A percentile compares a stretch with the other conserved stretches of the same genome.
Conservation (phyloP, 2,113 vertebrate genomes). For the Xiphorhynchus elegans region DNA sequence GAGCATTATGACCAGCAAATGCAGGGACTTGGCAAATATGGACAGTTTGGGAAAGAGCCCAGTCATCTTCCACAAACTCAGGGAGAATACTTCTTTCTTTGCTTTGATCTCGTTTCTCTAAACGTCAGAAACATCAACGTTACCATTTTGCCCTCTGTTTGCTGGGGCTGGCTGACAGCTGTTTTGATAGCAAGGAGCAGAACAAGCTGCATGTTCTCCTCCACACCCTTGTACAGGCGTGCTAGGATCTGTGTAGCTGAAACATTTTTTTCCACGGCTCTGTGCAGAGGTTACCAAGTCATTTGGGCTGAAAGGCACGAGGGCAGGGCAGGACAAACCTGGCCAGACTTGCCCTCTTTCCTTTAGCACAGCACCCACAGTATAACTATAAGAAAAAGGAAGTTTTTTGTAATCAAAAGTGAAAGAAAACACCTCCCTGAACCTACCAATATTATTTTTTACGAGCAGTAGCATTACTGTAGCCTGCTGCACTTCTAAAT, state of each 20-base stretch:
- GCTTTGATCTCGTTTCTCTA: rapidly evolving
- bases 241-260: neutral
- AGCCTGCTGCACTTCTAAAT: neutral
- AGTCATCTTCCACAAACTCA: neutral
- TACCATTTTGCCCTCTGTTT: neutral
- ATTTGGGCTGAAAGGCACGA: neutral
- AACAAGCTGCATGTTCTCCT: rapidly evolving
- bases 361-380: neutral
- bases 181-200: neutral
- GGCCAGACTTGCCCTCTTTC: constrained; percentile 35
- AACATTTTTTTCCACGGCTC: neutral
- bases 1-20: neutral
- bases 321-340: constrained; percentile 30
- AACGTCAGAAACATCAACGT: rapidly evolving
- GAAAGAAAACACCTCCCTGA: neutral
- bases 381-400: neutral
- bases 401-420: neutral
- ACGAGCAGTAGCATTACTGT: neutral
- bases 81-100: neutral
- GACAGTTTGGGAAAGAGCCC: neutral
- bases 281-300: neutral
- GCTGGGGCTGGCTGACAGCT: neutral
- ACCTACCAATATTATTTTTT: neutral
- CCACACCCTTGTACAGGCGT: rapidly evolving
- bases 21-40: rapidly evolving